A percentile compares a stretch with the other conserved stretches of the same genome.
Conservation (phyloP, 92 coral and sea anemone genomes). For the Epizoanthus fatuus region DNA sequence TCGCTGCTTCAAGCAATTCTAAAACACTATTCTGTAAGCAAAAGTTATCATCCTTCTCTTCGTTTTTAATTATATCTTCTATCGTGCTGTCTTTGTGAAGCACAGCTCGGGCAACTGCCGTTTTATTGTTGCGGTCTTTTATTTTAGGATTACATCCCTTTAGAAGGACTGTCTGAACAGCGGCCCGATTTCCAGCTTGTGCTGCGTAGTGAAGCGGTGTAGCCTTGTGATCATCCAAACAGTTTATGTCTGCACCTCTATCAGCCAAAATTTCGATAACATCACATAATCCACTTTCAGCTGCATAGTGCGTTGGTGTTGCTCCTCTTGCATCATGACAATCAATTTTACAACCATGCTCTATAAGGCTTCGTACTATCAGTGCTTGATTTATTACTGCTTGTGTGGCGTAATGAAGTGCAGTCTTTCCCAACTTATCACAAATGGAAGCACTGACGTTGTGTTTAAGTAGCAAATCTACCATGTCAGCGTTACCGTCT, state of each 20-base stretch:
- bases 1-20: neutral
- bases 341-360: neutral
- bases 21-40: neutral
- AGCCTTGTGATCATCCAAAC: constrained; percentile 9
- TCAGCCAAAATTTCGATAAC: neutral
- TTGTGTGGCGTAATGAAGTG: constrained; percentile 17
- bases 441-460: neutral
- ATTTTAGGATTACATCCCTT: constrained; percentile 21
- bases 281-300: constrained; percentile 3
- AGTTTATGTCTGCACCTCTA: constrained; percentile 16
- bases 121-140: neutral
- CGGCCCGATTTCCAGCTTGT: neutral
- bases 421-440: constrained; percentile 5
- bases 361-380: neutral
- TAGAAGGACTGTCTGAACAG: neutral
- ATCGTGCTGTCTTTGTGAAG: neutral
- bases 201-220: constrained; percentile 27
- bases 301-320: constrained; percentile 22
- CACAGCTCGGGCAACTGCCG: constrained; percentile 7
- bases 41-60: neutral
- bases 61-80: neutral
- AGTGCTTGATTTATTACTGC: neutral
- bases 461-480: neutral
- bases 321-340: constrained; percentile 1
- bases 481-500: constrained; percentile 3